Conservation (phyloP, 2,888 invertebrate species). For the Patella depressa region DNA sequence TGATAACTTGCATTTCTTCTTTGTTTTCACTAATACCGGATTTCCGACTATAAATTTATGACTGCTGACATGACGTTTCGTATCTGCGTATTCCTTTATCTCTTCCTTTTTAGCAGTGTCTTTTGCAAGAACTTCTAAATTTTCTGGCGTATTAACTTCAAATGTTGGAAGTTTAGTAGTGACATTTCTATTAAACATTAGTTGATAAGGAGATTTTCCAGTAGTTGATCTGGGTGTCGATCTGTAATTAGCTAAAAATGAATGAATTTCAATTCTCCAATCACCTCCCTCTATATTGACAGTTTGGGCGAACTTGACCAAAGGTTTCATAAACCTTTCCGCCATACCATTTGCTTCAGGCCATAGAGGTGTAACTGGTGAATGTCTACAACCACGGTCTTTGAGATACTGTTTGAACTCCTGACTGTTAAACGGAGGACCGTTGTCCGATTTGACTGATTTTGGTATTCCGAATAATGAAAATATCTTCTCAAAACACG, state of each 20-base stretch:
- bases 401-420: not conserved
- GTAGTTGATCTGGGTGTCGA: not conserved
- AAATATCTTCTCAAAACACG: constrained; percentile 24
- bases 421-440: constrained; percentile 37
- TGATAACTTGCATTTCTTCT: constrained; percentile 23
- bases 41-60: constrained; percentile 13
- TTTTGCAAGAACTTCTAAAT: constrained; percentile 6
- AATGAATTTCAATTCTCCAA: not conserved
- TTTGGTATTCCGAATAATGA: constrained; percentile 29
- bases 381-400: constrained; percentile 37
- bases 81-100: constrained; percentile 25
- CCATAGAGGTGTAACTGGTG: constrained; percentile 37
- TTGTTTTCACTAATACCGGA: constrained; percentile 20
- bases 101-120: constrained; percentile 17
- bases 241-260: not conserved
- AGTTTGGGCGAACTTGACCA: constrained; percentile 1
- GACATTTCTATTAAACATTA: not conserved
- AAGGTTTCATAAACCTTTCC: constrained; percentile 43
- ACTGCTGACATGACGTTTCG: not conserved
- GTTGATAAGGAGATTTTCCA: not conserved
- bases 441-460: constrained; percentile 35
- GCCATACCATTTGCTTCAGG: constrained; percentile 43
- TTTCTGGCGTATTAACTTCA: not conserved
- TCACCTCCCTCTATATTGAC: not conserved
- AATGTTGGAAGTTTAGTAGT: not conserved